Percentiles rank a stretch among this genome's conserved stretches.
These are phyloP conservation scores for Arctopsyche grandis DNA, from an alignment of 1,140 invertebrate genomes.

Conservation along the genomic window DNA sequence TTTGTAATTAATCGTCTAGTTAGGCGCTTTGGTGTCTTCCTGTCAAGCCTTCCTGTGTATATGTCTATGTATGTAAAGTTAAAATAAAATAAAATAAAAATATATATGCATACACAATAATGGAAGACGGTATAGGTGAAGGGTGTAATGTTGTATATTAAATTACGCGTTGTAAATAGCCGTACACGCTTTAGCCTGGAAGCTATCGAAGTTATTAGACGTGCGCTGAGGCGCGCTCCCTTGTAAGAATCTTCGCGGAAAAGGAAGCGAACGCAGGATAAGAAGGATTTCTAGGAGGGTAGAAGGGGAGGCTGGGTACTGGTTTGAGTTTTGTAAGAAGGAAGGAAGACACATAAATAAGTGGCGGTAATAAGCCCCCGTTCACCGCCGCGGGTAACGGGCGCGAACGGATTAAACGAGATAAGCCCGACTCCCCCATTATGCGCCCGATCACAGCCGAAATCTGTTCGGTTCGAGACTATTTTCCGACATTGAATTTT, in stretches of 20 bases:
- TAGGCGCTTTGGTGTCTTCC: too few species aligned
- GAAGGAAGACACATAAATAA: slow-evolving; percentile 22
- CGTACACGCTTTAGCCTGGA: background rate
- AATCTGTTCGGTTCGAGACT: background rate
- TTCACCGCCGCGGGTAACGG: background rate
- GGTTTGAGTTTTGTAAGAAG: too few species aligned
- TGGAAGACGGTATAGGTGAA: too few species aligned
- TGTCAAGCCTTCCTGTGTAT: too few species aligned
- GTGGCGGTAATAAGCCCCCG: slow-evolving; percentile 7
- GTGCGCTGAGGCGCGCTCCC: background rate
- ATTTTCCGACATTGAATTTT: background rate
- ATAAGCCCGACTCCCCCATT: background rate
- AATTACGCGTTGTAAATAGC: slow-evolving; percentile 6
- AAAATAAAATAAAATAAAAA: too few species aligned
- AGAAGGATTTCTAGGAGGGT: too few species aligned
- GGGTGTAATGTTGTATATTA: background rate
- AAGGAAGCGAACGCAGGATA: background rate
- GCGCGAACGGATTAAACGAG: slow-evolving; percentile 17
- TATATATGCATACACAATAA: too few species aligned
- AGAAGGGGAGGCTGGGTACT: too few species aligned
- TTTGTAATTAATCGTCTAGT: too few species aligned
- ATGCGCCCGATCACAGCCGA: background rate
- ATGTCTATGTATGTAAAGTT: too few species aligned
- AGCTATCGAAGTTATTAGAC: slow-evolving; percentile 2
- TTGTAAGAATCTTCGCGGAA: background rate